Evolutionary conservation across 2,797 vertebrate species (phyloP).

Genomic region (Neopelma chrysocephalum): DNA sequence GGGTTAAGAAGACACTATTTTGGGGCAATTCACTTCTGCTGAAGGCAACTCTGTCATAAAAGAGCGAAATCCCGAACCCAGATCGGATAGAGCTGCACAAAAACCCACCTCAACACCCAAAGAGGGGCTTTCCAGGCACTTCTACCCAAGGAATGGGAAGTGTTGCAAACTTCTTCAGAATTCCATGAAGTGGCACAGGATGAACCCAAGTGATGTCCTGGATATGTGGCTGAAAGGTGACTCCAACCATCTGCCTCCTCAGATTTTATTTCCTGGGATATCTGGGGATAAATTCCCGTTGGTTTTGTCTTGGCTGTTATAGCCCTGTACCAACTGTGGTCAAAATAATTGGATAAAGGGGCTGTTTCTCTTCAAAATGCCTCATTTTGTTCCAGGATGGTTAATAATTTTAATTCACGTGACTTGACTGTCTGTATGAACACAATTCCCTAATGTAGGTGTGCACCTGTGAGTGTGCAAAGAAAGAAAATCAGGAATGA

Average conservation of each 20-base stretch:
- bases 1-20: not conserved
- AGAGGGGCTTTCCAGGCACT: not conserved
- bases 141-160: not conserved
- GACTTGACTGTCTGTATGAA: not conserved
- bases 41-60: not conserved
- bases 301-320: not conserved
- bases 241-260: not conserved
- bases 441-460: not conserved
- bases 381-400: not conserved
- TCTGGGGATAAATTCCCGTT: not conserved
- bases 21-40: not conserved
- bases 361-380: not conserved
- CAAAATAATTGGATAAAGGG: not conserved
- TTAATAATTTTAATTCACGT: not conserved
- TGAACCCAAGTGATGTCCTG: rapidly evolving
- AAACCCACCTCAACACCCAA: not conserved
- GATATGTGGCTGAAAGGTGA: not conserved
- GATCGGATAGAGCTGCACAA: not conserved
- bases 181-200: not conserved
- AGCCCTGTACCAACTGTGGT: rapidly evolving
- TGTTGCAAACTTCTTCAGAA: not conserved
- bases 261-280: not conserved
- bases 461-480: not conserved
- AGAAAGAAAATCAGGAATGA: not conserved
- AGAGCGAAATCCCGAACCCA: not conserved